Evolutionary conservation across 2,888 invertebrate species (phyloP), one percentile per base, ranked within the genome.

Genomic region (Lasioglossum vierecki): DNA sequence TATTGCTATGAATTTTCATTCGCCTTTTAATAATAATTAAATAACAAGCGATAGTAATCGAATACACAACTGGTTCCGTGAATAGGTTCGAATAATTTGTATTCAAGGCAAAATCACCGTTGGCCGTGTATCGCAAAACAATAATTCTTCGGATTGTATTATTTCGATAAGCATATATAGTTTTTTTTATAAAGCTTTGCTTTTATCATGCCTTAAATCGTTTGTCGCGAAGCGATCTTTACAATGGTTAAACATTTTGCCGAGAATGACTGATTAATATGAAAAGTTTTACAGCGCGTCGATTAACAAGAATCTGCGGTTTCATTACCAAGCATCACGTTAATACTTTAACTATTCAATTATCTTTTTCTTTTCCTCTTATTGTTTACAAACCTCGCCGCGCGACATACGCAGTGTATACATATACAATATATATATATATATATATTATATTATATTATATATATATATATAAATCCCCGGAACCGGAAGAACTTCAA

Each of bases 401-500:
- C 76, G 46, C 76, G 46, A 83, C 30, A 83, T n/a, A 85, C 76
- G 79, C 76, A 86, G 63, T 84, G 73, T 85, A 88, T 83, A 85
- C 82, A 84, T 88, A 83, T 88, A 88, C 79, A 80, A 84, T 84
- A 89, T 83, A 79, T 81, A 80, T 84, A n/a, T n/a, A n/a, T n/a
- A n/a, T n/a, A n/a, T n/a, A n/a, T n/a, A n/a, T n/a, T n/a, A n/a
- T n/a, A n/a, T n/a, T n/a, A n/a, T n/a, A n/a, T n/a, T n/a, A n/a
- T n/a, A n/a, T 87, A 82, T 82, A 86, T 84, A 86, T 84, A 86
- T 84, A 86, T 84, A 86, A 82, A 80, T 84, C 44, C 78, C 81
- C 76, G 80, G 72, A 87, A 90, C 68, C 84, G 80, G 88, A 88
- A 90, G 88, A 89, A 88, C 81, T 89, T 88, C 82, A 90, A 90